Conservation (phyloP, 2,113 vertebrate genomes). For the Nothocercus nigrocapillus region DNA sequence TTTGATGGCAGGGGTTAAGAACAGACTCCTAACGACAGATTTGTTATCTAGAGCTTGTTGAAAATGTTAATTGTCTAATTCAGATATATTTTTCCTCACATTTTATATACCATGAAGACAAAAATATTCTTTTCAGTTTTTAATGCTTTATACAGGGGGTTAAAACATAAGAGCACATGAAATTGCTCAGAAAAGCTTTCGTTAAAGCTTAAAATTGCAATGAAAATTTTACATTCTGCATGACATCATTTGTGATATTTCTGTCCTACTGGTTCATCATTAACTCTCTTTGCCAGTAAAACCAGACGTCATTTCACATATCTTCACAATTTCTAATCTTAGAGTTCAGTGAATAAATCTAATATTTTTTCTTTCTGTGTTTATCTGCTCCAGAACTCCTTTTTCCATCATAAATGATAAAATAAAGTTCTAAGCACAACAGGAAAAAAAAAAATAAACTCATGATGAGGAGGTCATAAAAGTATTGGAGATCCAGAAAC, state of each 20-base stretch:
- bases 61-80: background rate
- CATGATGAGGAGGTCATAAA: background rate
- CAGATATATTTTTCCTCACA: background rate
- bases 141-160: background rate
- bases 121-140: background rate
- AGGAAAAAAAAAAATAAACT: background rate
- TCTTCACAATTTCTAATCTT: background rate
- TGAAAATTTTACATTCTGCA: conserved; percentile 47
- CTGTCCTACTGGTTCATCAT: conserved; percentile 19
- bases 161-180: conserved; percentile 44
- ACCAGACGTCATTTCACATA: background rate
- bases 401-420: background rate
- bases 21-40: background rate
- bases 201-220: conserved; percentile 54
- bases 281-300: conserved; percentile 24
- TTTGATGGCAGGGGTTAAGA: background rate
- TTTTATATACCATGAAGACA: conserved; percentile 12
- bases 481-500: background rate
- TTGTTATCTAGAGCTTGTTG: background rate
- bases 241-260: conserved; percentile 50
- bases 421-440: background rate
- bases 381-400: background rate
- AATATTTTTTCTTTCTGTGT: background rate
- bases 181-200: conserved; percentile 54
- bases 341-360: background rate